A percentile compares a stretch with the other conserved stretches of the same genome.
phyloP scores from a whole-genome alignment of 92 coral and sea anemone genomes.

The Parazoanthus atlanticus region DNA sequence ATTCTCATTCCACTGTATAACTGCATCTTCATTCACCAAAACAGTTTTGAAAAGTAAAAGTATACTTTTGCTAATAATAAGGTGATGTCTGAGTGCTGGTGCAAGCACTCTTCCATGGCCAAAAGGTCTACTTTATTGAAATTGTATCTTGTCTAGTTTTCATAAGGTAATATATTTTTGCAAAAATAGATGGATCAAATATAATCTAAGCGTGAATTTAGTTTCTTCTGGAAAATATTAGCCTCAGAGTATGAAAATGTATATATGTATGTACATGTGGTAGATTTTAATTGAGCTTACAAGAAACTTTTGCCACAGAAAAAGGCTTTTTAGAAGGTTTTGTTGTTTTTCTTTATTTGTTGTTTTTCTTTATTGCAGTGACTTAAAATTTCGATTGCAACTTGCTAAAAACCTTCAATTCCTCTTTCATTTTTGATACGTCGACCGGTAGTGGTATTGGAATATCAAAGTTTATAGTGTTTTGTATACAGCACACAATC shows the following conservation, averaged over 20 bases:
- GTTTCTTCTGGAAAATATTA: neutral
- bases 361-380: neutral
- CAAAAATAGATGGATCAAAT: neutral
- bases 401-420: neutral
- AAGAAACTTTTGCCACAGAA: neutral
- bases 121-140: neutral
- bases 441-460: constrained; percentile 24
- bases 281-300: neutral
- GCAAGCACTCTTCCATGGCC: neutral
- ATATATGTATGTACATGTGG: neutral
- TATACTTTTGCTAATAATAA: neutral
- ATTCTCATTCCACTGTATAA: neutral
- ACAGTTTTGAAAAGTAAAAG: neutral
- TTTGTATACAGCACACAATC: neutral
- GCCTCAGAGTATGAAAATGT: neutral
- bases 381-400: neutral
- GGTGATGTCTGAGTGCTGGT: neutral
- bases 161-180: neutral
- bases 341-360: neutral
- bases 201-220: neutral
- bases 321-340: neutral
- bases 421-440: neutral
- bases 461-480: neutral
- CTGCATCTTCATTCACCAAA: neutral
- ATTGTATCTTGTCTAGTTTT: neutral